Evolutionary conservation across 1,140 invertebrate species (phyloP), one percentile per base, ranked within the genome.

Genomic region (Parapsyche elsis): DNA sequence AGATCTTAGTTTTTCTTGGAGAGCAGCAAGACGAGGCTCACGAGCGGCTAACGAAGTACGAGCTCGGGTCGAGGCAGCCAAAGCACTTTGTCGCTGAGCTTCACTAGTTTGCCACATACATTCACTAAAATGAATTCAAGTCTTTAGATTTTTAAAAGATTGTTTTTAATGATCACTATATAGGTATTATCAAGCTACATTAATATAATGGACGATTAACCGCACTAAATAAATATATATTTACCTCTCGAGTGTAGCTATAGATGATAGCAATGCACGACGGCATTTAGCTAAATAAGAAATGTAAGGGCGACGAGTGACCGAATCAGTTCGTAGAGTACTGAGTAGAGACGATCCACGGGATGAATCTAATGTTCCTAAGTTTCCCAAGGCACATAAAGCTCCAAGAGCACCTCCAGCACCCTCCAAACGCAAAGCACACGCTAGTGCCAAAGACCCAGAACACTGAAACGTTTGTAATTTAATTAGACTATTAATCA

Each of bases 221-320:
- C 71, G 10, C 44, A 19, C 9, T 71, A 24, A 49, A n/a, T n/a
- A n/a, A n/a, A n/a, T n/a, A n/a, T n/a, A 64, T 59, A 88, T 85
- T 87, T 86, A 89, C 87, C 91, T 89, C 74, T 93, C 90, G n/a
- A 95, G 87, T 82, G 92, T 91, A 44, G 92, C 90, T 23, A 92
- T 86, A 1, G 92, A 91, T 26, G 91, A 90, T 30, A 95, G 87
- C 5, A 95, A 87, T 2, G 92, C 91, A 81, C 94, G 92, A 46
- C 93, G 88, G 85, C 93, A 94, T 64, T 92, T 88, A 46, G 94
- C 91, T 61, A 96, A 88, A 86, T 96, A 96, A 0, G 92, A 90
- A 23, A 94, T 90, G 85, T 95, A 96, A 38, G 92, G 91, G 0
- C 86, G 80, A 7, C 87, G 81, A 16, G 86, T 85, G 9, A 84